phyloP scores from a whole-genome alignment of 2,888 invertebrate species.

The Idaea aversata region DNA sequence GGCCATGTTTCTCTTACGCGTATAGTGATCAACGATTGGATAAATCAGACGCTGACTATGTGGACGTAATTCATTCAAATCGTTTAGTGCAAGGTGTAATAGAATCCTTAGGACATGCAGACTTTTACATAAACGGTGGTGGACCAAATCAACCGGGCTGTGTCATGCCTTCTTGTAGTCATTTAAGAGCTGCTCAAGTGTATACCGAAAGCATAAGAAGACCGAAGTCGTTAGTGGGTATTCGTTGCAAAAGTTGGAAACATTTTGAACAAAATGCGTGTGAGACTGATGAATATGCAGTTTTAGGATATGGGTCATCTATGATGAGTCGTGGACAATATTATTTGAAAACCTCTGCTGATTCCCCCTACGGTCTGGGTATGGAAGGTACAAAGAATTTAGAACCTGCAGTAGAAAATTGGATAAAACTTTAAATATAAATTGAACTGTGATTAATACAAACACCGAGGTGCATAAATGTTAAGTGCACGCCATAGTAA shows the following conservation, averaged over 20 bases:
- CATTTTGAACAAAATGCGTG: slow-evolving; percentile 63
- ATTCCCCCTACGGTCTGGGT: slow-evolving; percentile 64
- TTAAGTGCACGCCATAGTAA: slow-evolving; percentile 40
- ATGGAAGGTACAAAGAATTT: slow-evolving; percentile 60
- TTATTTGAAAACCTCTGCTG: slow-evolving; percentile 63
- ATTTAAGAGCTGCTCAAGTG: slow-evolving; percentile 67
- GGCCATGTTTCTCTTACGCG: slow-evolving; percentile 72
- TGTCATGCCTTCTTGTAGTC: slow-evolving; percentile 73
- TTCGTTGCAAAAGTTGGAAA: slow-evolving; percentile 64
- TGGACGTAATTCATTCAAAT: slow-evolving; percentile 73
- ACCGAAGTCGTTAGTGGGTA: slow-evolving; percentile 66
- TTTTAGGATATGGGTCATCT: slow-evolving; percentile 72
- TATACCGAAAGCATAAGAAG: slow-evolving; percentile 63
- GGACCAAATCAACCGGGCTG: slow-evolving; percentile 86
- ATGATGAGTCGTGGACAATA: slow-evolving; percentile 62
- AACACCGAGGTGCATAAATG: slow-evolving; percentile 10
- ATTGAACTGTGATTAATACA: slow-evolving; percentile 26
- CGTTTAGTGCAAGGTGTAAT: slow-evolving; percentile 70
- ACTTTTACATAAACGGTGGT: slow-evolving; percentile 88
- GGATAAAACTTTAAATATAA: slow-evolving; percentile 47
- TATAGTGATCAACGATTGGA: slow-evolving; percentile 67
- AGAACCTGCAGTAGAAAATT: slow-evolving; percentile 37
- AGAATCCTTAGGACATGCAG: slow-evolving; percentile 84
- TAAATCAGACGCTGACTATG: slow-evolving; percentile 65
- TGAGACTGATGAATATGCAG: slow-evolving; percentile 52